Percentiles rank a stretch among this genome's conserved stretches.
Evolutionary conservation across 2,113 vertebrate species (phyloP).

Genomic region (Clarias batrachus): DNA sequence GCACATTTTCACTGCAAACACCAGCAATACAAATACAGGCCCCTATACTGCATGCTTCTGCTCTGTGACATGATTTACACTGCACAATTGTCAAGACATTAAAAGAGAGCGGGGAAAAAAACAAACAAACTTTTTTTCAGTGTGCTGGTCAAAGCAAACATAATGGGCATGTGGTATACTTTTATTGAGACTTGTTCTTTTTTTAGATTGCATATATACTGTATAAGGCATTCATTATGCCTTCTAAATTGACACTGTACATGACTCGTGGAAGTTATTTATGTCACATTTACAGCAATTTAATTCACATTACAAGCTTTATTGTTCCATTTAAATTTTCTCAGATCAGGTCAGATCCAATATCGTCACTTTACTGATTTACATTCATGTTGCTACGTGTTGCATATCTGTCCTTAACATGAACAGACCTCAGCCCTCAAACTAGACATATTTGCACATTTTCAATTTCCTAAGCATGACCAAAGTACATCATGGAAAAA

Average conservation of each 20-base stretch:
- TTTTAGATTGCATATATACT: not conserved
- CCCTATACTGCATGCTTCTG: not conserved
- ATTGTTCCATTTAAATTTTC: not conserved
- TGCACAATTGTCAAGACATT: not conserved
- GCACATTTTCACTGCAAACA: not conserved
- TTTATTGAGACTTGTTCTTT: not conserved
- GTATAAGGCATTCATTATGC: not conserved
- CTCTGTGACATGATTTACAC: not conserved
- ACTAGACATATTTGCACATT: not conserved
- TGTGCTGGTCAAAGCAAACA: not conserved
- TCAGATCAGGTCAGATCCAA: not conserved
- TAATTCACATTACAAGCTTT: conserved; percentile 1
- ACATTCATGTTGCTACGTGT: too few relatives aligned
- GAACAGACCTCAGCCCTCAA: not conserved
- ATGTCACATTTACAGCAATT: not conserved
- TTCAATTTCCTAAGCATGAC: not conserved
- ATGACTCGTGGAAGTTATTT: not conserved
- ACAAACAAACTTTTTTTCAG: not conserved
- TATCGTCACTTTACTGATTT: too few relatives aligned
- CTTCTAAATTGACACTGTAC: not conserved
- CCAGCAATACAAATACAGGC: not conserved
- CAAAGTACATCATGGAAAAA: not conserved
- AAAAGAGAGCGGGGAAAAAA: not conserved
- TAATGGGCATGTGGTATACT: not conserved
- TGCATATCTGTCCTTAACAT: too few relatives aligned